These are phyloP conservation scores for Sipha flava DNA, from an alignment of 1,140 invertebrate genomes.

Conservation along the genomic window DNA sequence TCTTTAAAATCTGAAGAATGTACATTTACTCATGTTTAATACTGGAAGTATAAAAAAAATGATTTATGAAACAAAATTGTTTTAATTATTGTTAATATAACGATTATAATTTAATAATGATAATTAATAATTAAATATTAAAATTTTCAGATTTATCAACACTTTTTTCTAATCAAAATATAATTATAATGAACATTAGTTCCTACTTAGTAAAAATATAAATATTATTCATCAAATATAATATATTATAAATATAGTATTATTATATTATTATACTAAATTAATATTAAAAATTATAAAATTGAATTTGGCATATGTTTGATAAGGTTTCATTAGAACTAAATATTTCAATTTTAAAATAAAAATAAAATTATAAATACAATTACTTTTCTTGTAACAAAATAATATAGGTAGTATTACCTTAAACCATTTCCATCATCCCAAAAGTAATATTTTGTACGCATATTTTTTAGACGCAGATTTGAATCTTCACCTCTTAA, in stretches of 20 bases:
- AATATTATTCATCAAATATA: neutral
- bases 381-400: neutral
- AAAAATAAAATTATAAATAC: neutral
- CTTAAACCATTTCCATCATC: constrained; percentile 96
- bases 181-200: no score
- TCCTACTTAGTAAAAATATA: no score
- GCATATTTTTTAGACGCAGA: constrained; percentile 86
- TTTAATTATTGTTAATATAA: no score
- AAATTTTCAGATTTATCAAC: no score
- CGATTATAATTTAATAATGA: no score
- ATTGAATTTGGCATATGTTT: neutral
- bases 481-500: constrained; percentile 83
- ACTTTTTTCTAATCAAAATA: no score
- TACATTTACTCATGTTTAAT: neutral
- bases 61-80: no score
- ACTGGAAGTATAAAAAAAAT: no score
- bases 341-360: constrained; percentile 5
- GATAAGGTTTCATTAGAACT: neutral
- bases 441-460: constrained; percentile 99
- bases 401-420: constrained; percentile 49
- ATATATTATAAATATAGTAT: neutral
- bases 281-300: no score
- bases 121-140: no score
- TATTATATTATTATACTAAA: no score
- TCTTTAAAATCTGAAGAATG: neutral